Evolutionary conservation across 92 coral and sea anemone species (phyloP), one percentile per base, ranked within the genome.

Genomic region (Anthopleura xanthogrammica): DNA sequence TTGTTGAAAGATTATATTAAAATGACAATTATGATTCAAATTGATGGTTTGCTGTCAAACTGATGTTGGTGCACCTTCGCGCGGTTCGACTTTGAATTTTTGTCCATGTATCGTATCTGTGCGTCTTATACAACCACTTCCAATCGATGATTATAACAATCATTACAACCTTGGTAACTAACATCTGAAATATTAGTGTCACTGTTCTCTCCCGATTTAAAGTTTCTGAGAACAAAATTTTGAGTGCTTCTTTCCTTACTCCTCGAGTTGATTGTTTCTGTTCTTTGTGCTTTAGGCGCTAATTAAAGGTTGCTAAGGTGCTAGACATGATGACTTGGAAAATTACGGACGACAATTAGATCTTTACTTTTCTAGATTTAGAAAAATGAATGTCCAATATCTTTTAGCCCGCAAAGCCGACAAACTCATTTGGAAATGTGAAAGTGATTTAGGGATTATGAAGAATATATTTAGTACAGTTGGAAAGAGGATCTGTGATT

Each of bases 281-380:
- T 3, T 36, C 16, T 68, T 23, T 22, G 74, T 36, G 43, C 74
- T 12, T 36, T 36, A 36, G 74, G 74, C 74, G 46, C 74, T 68
- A 68, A 68, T 68, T 36, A 62, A n/a, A 68, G 41, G 41, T 68
- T 68, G 42, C 74, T 68, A 68, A 29, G 74, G 8, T 68, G 14
- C 74, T 68, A 68, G 74, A 68, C 74, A 29, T 24, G 36, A 22
- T 68, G 74, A 68, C 74, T 68, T 68, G 74, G 29, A 68, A 68
- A 23, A 36, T 29, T 68, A 29, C 13, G 74, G 74, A 68, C 74
- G 42, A 22, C 42, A 68, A 68, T 68, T 68, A 68, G 46, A 36
- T 13, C 74, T 68, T 68, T 68, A 22, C 74, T 68, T 68, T 68
- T 2, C 41, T 64, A 64, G 72, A 64, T 64, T 64, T 64, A n/a